These are phyloP conservation scores for Cinclus cinclus DNA, from an alignment of 2,113 vertebrate genomes.

Conservation along the genomic window DNA sequence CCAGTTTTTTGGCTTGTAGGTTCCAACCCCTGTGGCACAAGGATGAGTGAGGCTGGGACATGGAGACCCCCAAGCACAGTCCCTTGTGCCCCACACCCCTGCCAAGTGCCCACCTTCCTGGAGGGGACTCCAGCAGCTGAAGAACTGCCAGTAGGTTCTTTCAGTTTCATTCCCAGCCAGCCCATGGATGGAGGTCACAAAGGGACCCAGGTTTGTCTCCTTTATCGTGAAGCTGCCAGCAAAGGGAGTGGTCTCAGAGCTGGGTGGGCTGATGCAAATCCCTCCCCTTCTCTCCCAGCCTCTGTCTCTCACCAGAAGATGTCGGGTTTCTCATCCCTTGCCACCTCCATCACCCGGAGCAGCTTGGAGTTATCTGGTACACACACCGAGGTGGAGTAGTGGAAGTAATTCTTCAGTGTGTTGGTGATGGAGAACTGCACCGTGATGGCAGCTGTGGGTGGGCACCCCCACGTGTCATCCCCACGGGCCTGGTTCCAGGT, in stretches of 20 bases:
- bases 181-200: background rate
- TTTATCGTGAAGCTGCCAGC: background rate
- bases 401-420: background rate
- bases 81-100: background rate
- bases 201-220: fast-evolving
- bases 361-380: background rate
- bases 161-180: fast-evolving
- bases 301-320: background rate
- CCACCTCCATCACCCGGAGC: background rate
- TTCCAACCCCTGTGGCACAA: constrained; percentile 33
- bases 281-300: background rate
- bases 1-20: constrained; percentile 3
- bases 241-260: background rate
- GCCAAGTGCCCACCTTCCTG: background rate
- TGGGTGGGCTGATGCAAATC: background rate
- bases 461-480: background rate
- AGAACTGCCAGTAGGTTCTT: background rate
- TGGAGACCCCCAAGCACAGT: fast-evolving
- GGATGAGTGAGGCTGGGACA: fast-evolving
- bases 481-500: background rate
- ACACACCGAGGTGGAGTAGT: background rate
- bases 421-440: background rate
- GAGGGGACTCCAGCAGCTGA: background rate
- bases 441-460: background rate
- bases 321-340: background rate